phyloP scores from a whole-genome alignment of 2,113 vertebrate species.

The Tetraodon nigroviridis region DNA sequence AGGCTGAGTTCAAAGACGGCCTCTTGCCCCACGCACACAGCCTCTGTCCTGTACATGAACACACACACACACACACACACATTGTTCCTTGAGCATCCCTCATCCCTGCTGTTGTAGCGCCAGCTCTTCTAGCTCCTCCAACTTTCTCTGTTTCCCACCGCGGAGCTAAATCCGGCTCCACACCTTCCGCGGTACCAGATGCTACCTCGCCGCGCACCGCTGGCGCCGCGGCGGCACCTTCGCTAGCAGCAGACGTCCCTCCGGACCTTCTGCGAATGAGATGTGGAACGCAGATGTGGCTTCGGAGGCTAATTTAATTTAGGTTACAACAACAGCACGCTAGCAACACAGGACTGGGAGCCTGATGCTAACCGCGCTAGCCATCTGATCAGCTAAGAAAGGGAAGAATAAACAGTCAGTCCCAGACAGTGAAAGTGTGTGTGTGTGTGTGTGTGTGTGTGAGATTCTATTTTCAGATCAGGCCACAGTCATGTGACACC shows the following conservation, averaged over 20 bases:
- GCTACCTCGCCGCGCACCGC: constrained; percentile 9
- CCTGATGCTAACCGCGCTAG: too few relatives aligned
- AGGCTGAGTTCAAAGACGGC: constrained; percentile 86
- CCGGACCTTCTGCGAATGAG: neutral
- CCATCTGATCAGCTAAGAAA: too few relatives aligned
- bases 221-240: constrained; percentile 18
- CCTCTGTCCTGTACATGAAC: constrained; percentile 6
- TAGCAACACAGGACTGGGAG: too few relatives aligned
- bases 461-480: constrained; percentile 31
- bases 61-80: constrained; percentile 24
- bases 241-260: neutral
- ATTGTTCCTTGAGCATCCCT: too few relatives aligned
- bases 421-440: constrained; percentile 3
- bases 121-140: neutral
- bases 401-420: too few relatives aligned
- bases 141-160: neutral
- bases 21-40: constrained; percentile 90
- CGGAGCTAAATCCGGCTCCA: constrained; percentile 38
- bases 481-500: constrained; percentile 2
- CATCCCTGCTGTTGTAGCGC: too few relatives aligned
- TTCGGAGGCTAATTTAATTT: constrained; percentile 16
- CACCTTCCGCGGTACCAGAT: constrained; percentile 35
- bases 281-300: constrained; percentile 6
- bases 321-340: too few relatives aligned
- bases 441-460: neutral